Conservation (phyloP, 2,797 vertebrate species). For the Labroides dimidiatus region DNA sequence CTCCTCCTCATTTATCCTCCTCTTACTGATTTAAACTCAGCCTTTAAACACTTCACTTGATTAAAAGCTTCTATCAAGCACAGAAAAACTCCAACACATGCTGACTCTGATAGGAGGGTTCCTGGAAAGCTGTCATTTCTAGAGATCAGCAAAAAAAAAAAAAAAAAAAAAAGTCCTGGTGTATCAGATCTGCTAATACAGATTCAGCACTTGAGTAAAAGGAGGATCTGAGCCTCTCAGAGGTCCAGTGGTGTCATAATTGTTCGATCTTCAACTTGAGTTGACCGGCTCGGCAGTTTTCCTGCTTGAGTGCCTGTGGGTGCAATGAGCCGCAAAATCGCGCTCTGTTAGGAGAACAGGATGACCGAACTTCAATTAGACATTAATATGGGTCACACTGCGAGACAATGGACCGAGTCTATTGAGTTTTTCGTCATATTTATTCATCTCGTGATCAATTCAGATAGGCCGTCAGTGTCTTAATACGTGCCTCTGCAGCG, state of each 20-base stretch:
- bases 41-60: not conserved
- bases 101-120: conserved; percentile 4
- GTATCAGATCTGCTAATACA: conserved; percentile 3
- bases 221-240: conserved; percentile 4
- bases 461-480: not conserved
- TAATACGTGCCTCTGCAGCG: not conserved
- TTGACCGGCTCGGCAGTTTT: conserved; percentile 17
- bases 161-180: not conserved
- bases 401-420: not conserved
- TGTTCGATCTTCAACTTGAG: conserved; percentile 32
- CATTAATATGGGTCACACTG: conserved; percentile 8
- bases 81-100: not conserved
- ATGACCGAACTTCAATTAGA: conserved; percentile 23
- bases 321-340: conserved; percentile 33
- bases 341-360: conserved; percentile 2
- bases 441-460: not conserved
- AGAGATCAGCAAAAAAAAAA: not conserved
- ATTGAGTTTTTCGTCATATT: not conserved
- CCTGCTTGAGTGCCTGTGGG: conserved; percentile 12
- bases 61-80: conserved; percentile 11
- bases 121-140: not conserved
- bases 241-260: conserved; percentile 4
- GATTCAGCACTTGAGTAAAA: not conserved
- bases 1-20: not conserved
- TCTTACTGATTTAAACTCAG: conserved; percentile 3